These are phyloP conservation scores for Oscheius sp. DNA, from an alignment of 2,888 invertebrate species.

Conservation along the genomic window DNA sequence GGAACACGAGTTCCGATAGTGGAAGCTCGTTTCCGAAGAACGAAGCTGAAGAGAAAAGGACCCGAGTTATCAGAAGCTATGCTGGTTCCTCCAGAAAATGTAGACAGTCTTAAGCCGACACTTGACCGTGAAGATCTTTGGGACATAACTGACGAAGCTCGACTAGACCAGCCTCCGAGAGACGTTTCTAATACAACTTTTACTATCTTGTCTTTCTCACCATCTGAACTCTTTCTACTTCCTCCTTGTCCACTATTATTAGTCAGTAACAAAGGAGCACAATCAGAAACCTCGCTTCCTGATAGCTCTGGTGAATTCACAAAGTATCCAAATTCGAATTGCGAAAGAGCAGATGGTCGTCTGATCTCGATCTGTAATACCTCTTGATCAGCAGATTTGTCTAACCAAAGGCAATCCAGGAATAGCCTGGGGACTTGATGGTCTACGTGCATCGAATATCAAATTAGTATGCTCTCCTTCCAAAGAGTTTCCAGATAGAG, in stretches of 20 bases:
- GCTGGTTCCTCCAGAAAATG: slow-evolving; percentile 69
- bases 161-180: slow-evolving; percentile 67
- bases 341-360: slow-evolving; percentile 67
- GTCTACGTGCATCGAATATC: slow-evolving; percentile 53
- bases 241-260: slow-evolving; percentile 44
- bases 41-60: slow-evolving; percentile 69
- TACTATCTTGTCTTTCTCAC: slow-evolving; percentile 26
- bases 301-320: slow-evolving; percentile 67
- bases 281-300: slow-evolving; percentile 63
- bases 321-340: slow-evolving; percentile 70
- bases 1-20: slow-evolving; percentile 70
- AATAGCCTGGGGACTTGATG: slow-evolving; percentile 67
- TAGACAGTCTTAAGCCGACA: slow-evolving; percentile 66
- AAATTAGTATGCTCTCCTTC: slow-evolving; percentile 45
- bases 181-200: slow-evolving; percentile 62
- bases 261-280: slow-evolving; percentile 64
- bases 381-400: not conserved
- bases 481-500: slow-evolving; percentile 43
- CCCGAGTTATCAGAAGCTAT: slow-evolving; percentile 69
- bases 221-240: slow-evolving; percentile 55
- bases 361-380: slow-evolving; percentile 62
- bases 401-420: slow-evolving; percentile 65
- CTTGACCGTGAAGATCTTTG: slow-evolving; percentile 65
- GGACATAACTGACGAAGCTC: slow-evolving; percentile 68
- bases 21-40: slow-evolving; percentile 68